Base-by-base conservation (phyloP, 2,113 vertebrate species). In the Neopipo cinnamomea region DNA sequence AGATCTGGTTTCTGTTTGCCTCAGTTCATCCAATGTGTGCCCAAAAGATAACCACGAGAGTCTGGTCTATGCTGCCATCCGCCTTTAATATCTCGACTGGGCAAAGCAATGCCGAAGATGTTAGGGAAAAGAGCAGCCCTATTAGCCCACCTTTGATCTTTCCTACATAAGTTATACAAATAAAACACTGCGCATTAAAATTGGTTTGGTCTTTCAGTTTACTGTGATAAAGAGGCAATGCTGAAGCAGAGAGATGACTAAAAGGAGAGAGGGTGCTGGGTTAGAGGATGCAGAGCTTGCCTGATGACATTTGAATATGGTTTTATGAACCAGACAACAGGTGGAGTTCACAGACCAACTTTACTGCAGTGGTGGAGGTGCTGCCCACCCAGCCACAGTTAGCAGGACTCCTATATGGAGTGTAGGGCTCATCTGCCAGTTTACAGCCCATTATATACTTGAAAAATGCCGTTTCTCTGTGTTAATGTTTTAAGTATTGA, bases 121-220 rank as follows among this genome's bases (percentile, higher is more conserved):
- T 42, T 59, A 50, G 49, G 47, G 80, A 25, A 94, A 88, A 86
- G 68, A 92, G 49, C 85, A 86, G 68, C 55, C 50, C 42, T 80
- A 23, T 47, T 19, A 73, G 42, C 77, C 52, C 85, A 96, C 73
- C 88, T 96, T 93, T 89, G 85, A 93, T 79, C 88, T 96, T 93
- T 93, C 41, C 11, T 7, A 21, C 8, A 1, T 0, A 0, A 91
- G 53, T 22, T 44, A 41, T 3, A 63, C 56, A 71, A 81, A 78
- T 65, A 68, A 84, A 92, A 75, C 41, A 31, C 27, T 39, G 72
- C 42, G 62, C 79, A 53, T 75, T 11, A 62, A 81, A 81, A 87
- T 56, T 37, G 52, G 11, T 16, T 77, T 72, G n/a, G 23, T 61
- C 65, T 92, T 88, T 77, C 63, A 21, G 12, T 66, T 92, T 70